Base-by-base conservation (phyloP, 2,888 invertebrate species). In the Calameuta filiformis region DNA sequence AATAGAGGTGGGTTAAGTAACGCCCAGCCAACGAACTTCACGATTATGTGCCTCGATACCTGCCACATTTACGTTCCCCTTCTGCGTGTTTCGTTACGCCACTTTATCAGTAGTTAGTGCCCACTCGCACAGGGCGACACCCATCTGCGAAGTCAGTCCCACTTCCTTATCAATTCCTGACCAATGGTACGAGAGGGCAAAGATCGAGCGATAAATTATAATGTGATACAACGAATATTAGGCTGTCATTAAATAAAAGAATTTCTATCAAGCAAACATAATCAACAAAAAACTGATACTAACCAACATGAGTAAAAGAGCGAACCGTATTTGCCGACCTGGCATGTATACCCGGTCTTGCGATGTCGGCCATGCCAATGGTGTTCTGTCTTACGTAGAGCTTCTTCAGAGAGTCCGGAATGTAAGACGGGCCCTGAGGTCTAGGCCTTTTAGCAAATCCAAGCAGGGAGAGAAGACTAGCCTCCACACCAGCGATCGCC, bases 271-370 rank as follows among this genome's bases (percentile, higher is more conserved):
- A 0, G 71, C 9, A 30, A 71, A 71, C 12, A 71, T 71, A 71
- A 33, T 3, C 12, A 23, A 71, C 3, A 71, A 34, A 35, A 75
- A 73, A 23, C 81, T 92, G 30, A 75, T 81, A 87, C 94, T 93
- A 91, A 96, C 96, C 95, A 92, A 94, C 93, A 93, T 97, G 97
- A 89, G 95, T 94, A 93, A 96, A 97, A 92, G 96, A 96, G 90
- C 97, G 93, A 82, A 97, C 96, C 78, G 97, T 97, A 92, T 97
- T 97, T 85, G 97, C 96, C 85, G 95, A 95, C 88, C 95, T 94
- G 83, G 96, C 95, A 88, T 94, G 93, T 85, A 95, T 92, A 83
- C 95, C 95, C 80, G 94, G 94, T 86, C 94, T 95, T 90, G 94
- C 94, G 85, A 96, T 93, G 87, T 94, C 93, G 75, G 94, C 93